Evolutionary conservation across 2,113 vertebrate genomes (phyloP).

Genomic region (Calypte anna): DNA sequence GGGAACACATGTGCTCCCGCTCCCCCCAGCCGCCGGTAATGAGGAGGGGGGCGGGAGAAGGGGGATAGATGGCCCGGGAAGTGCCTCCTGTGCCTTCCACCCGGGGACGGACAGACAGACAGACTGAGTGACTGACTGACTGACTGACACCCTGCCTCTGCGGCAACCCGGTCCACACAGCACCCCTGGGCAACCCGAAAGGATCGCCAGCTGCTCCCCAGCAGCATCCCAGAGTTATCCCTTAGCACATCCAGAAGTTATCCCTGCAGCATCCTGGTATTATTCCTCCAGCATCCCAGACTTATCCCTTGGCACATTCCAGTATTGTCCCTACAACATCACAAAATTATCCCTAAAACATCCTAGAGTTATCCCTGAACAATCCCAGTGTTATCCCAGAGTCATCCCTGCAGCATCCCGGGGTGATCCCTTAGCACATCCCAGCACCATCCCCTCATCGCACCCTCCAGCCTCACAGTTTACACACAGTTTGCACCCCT

Average conservation of each 20-base stretch:
- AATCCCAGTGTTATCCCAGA: not conserved
- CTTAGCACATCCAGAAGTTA: no score
- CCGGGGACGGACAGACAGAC: not conserved
- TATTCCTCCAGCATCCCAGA: not conserved
- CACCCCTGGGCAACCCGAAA: not conserved
- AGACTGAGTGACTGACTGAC: not conserved
- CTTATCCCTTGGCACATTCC: no score
- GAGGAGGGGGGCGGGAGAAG: not conserved
- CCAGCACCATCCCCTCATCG: no score
- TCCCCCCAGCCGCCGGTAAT: not conserved
- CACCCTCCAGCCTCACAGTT: no score
- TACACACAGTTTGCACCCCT: not conserved
- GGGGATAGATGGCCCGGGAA: no score
- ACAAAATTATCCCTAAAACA: no score
- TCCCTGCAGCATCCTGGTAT: no score
- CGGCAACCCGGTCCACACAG: no score
- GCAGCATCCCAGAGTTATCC: no score
- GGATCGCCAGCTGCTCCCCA: not conserved
- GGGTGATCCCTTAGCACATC: no score
- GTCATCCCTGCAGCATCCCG: not conserved
- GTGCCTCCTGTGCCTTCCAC: not conserved
- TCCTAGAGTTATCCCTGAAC: no score
- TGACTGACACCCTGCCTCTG: not conserved
- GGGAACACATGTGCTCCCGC: constrained; percentile 54
- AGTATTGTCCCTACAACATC: not conserved